These are phyloP conservation scores for Chrysolina oricalcia DNA, from an alignment of 2,888 invertebrate species.

Conservation along the genomic window DNA sequence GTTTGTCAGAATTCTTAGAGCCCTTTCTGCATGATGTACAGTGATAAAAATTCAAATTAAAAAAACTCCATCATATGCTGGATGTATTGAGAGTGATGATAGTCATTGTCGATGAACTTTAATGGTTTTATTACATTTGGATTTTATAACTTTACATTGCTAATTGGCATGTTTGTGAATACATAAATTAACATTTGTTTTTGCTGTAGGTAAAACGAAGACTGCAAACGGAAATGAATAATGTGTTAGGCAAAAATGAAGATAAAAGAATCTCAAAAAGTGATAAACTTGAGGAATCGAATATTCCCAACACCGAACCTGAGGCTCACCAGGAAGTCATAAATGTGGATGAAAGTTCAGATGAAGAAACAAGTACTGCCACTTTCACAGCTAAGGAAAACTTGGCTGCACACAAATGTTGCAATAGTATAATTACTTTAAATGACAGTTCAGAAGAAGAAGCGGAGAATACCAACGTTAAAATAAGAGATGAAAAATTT, in stretches of 20 bases:
- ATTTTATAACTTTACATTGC: too few relatives aligned
- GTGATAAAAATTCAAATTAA: too few relatives aligned
- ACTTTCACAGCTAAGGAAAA: neutral
- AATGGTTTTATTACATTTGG: too few relatives aligned
- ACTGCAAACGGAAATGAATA: neutral
- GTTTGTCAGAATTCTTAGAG: too few relatives aligned
- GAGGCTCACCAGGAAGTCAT: neutral
- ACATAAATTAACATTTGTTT: neutral
- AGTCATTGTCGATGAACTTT: too few relatives aligned
- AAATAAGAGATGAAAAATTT: neutral
- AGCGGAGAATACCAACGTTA: neutral
- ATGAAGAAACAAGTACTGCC: slow-evolving; percentile 9
- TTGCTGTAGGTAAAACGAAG: neutral
- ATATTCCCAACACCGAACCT: neutral
- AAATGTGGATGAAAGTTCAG: neutral
- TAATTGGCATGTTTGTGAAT: too few relatives aligned
- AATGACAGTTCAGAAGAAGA: slow-evolving; percentile 24
- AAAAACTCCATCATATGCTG: too few relatives aligned
- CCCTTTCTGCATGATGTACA: too few relatives aligned
- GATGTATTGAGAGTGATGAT: too few relatives aligned
- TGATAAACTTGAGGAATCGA: neutral
- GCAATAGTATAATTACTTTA: neutral
- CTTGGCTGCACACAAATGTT: neutral
- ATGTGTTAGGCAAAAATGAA: neutral
- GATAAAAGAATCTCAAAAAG: neutral